phyloP scores from a whole-genome alignment of 2,888 invertebrate species.

The Amphiduros pacificus region DNA sequence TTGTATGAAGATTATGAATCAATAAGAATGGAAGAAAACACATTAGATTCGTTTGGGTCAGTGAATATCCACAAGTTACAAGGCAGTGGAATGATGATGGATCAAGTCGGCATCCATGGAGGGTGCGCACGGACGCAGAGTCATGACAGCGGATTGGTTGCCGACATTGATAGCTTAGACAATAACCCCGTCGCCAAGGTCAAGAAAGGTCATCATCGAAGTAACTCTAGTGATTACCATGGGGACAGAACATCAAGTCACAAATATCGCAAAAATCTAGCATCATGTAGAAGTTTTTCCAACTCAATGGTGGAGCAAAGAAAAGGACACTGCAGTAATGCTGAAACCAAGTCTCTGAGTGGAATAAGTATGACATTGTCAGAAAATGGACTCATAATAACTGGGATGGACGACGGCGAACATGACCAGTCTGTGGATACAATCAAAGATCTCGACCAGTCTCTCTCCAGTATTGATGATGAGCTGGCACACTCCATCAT shows the following conservation, averaged over 20 bases:
- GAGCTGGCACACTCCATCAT: not conserved
- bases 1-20: too few relatives aligned
- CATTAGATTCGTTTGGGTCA: not conserved
- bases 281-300: not conserved
- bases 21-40: constrained; percentile 3
- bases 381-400: not conserved
- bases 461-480: not conserved
- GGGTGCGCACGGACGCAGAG: constrained; percentile 7
- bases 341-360: not conserved
- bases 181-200: not conserved
- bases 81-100: not conserved
- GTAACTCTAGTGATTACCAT: not conserved
- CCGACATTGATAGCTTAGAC: constrained; percentile 14
- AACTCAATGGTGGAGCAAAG: not conserved
- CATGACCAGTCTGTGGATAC: not conserved
- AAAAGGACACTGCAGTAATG: not conserved
- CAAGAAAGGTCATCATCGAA: not conserved
- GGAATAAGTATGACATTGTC: not conserved
- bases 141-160: constrained; percentile 12
- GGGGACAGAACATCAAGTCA: not conserved
- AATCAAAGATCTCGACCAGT: not conserved
- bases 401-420: not conserved
- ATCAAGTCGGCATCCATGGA: constrained; percentile 9
- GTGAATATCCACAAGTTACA: constrained; percentile 6
- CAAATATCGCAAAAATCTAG: not conserved